phyloP scores from a whole-genome alignment of 2,888 invertebrate genomes.

The Tenthredo amoena region DNA sequence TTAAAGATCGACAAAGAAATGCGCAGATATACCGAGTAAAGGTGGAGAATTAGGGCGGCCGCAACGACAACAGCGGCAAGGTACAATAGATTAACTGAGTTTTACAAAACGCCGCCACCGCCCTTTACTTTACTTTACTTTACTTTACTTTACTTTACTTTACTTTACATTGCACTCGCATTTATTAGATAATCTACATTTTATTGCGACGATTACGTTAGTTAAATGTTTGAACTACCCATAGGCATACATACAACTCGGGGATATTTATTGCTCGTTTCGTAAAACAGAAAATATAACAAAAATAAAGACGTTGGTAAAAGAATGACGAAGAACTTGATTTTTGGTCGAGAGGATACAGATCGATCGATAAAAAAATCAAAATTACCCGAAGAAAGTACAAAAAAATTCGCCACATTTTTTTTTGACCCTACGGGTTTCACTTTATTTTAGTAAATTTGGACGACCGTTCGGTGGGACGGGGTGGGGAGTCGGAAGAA shows the following conservation, averaged over 20 bases:
- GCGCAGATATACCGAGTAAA: background rate
- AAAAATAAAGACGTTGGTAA: background rate
- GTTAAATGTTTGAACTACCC: background rate
- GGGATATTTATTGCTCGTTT: constrained; percentile 1
- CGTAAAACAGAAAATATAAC: background rate
- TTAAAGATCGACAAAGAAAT: background rate
- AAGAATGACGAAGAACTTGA: background rate
- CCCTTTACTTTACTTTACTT: background rate
- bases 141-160: background rate
- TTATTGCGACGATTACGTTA: background rate
- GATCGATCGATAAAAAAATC: no score
- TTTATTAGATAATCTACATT: background rate
- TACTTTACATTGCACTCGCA: background rate
- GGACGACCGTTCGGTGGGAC: background rate
- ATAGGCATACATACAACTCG: background rate
- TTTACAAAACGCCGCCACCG: background rate
- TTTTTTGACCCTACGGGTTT: background rate
- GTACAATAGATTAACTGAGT: background rate
- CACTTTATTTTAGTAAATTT: background rate
- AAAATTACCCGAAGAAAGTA: background rate
- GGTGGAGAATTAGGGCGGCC: background rate
- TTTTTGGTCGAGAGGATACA: no score
- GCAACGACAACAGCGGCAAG: no score
- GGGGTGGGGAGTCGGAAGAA: background rate
- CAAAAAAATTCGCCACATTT: background rate